phyloP scores from a whole-genome alignment of 2,888 invertebrate genomes.

The Coelinius sp. region DNA sequence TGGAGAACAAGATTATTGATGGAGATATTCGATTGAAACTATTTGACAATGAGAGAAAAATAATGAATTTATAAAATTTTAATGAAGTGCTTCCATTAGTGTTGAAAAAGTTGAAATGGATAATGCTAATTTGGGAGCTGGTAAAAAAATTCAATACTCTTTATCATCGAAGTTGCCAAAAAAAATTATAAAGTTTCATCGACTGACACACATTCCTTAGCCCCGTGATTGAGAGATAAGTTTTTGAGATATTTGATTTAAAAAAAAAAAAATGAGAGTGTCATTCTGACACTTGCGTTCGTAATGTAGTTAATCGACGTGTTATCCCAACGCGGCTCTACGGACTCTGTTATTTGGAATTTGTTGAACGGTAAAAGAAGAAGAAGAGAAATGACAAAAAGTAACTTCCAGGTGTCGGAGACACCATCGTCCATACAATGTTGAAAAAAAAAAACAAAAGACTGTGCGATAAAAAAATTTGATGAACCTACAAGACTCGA shows the following conservation, averaged over 20 bases:
- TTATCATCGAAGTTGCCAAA: conserved; percentile 25
- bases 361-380: conserved; percentile 47
- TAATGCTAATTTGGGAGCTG: neutral
- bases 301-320: conserved; percentile 14
- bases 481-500: conserved; percentile 63
- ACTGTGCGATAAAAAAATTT: conserved; percentile 62
- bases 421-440: conserved; percentile 69
- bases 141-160: neutral
- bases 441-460: conserved; percentile 58
- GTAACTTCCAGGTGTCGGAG: conserved; percentile 66
- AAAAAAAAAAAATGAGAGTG: conserved; percentile 1
- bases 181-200: conserved; percentile 6
- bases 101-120: neutral
- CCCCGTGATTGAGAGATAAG: conserved; percentile 20
- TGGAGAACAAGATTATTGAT: neutral
- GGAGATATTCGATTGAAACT: conserved; percentile 22
- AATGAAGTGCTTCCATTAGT: conserved; percentile 31
- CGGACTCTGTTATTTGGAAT: conserved; percentile 61
- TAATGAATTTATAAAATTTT: neutral
- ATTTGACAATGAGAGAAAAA: conserved; percentile 9
- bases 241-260: conserved; percentile 15
- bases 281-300: conserved; percentile 1
- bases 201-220: conserved; percentile 27
- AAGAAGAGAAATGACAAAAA: conserved; percentile 44
- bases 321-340: conserved; percentile 45